Conservation (phyloP, 2,888 invertebrate species). For the Rhagonycha fulva region DNA sequence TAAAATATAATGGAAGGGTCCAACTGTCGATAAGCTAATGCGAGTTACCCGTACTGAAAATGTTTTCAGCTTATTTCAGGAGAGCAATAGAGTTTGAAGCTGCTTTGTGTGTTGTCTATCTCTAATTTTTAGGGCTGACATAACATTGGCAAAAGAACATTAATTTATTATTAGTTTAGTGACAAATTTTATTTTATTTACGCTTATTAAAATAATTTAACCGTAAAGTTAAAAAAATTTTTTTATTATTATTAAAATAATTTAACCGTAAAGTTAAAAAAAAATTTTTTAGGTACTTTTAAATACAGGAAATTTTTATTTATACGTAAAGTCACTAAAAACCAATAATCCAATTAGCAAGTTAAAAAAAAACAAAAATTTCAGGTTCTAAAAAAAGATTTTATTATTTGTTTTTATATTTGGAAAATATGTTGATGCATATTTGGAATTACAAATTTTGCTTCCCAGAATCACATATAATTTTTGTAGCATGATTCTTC, state of each 20-base stretch:
- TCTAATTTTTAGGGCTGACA: not conserved
- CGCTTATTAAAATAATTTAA: not conserved
- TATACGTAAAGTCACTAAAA: too few species aligned
- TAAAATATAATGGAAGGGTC: constrained; percentile 50
- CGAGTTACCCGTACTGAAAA: constrained; percentile 19
- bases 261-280: not conserved
- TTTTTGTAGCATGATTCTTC: too few species aligned
- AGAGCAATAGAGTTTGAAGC: constrained; percentile 2
- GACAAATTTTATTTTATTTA: not conserved
- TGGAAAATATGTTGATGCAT: too few species aligned
- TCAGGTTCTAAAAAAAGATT: too few species aligned
- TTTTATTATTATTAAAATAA: not conserved
- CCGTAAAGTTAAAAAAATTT: not conserved
- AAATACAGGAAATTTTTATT: not conserved
- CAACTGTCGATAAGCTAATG: constrained; percentile 38
- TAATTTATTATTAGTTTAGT: not conserved
- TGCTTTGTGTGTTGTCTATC: constrained; percentile 27
- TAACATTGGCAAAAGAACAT: not conserved
- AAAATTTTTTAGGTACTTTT: not conserved
- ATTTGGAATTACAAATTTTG: too few species aligned
- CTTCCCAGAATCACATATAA: too few species aligned
- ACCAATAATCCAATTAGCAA: too few species aligned
- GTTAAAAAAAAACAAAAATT: too few species aligned
- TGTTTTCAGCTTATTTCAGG: constrained; percentile 16
- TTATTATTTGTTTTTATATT: too few species aligned